A percentile compares a stretch with the other conserved stretches of the same genome.
Conservation (phyloP, 2,888 invertebrate genomes). For the Parapristionchus giblindavisi region DNA sequence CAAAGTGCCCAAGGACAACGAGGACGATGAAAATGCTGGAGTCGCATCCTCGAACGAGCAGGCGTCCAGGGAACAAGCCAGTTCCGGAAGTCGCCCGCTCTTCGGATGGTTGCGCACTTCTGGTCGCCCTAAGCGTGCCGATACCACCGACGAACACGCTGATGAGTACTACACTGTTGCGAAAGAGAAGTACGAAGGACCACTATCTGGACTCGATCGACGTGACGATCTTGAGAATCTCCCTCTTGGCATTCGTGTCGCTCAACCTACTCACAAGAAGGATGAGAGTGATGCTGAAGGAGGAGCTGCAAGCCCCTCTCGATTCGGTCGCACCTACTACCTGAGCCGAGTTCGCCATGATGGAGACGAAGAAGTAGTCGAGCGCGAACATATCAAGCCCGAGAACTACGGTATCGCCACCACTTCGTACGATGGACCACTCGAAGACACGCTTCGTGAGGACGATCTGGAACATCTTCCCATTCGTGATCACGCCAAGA, state of each 20-base stretch:
- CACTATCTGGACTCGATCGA: slow-evolving; percentile 24
- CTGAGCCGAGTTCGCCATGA: slow-evolving; percentile 4
- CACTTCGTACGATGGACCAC: slow-evolving; percentile 19
- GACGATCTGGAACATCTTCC: slow-evolving; percentile 29
- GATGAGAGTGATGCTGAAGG: not conserved
- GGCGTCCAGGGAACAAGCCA: not conserved
- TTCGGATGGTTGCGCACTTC: slow-evolving; percentile 28
- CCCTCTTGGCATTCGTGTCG: slow-evolving; percentile 16
- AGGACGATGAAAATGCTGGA: slow-evolving; percentile 10
- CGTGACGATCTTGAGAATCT: slow-evolving; percentile 26
- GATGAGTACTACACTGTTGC: slow-evolving; percentile 23
- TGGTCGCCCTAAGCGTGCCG: not conserved
- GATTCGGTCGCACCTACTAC: slow-evolving; percentile 18
- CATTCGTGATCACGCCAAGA: slow-evolving; percentile 13
- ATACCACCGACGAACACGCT: not conserved
- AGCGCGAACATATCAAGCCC: slow-evolving; percentile 19
- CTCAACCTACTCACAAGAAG: slow-evolving; percentile 10
- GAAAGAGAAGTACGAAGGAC: slow-evolving; percentile 18
- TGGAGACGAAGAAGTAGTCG: slow-evolving; percentile 21
- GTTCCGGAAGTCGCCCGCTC: slow-evolving; percentile 6
- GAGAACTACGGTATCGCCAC: slow-evolving; percentile 16
- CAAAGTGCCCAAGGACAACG: slow-evolving; percentile 31
- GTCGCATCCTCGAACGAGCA: not conserved
- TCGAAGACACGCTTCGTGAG: slow-evolving; percentile 30
- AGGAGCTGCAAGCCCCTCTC: slow-evolving; percentile 16